Conservation (phyloP, 2,113 vertebrate genomes). For the Microcebus ravelobensis region DNA sequence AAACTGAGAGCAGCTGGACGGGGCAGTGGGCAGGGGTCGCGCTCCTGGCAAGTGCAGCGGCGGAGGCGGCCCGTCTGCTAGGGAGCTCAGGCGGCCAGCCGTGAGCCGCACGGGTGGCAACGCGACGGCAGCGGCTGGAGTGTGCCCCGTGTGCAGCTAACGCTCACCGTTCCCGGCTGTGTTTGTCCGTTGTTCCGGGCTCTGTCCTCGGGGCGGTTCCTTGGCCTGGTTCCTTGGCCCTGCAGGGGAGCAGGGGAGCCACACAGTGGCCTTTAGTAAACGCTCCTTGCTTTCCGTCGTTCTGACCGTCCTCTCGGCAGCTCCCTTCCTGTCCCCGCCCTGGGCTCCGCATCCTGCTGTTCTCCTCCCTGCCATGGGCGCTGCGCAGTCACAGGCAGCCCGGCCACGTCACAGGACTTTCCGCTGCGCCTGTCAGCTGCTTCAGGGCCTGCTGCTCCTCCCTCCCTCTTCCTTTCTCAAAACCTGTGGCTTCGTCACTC, state of each 20-base stretch:
- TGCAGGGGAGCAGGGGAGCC: background rate
- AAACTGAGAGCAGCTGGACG: background rate
- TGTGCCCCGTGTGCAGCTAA: background rate
- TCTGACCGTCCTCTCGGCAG: no score
- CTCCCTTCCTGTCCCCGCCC: background rate
- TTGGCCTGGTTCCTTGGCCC: no score
- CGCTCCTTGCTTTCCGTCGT: background rate
- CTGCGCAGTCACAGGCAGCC: background rate
- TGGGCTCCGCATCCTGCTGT: no score
- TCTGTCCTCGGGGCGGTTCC: background rate
- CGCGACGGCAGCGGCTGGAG: background rate
- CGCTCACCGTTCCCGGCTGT: background rate
- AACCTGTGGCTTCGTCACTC: background rate
- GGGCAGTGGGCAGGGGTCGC: background rate
- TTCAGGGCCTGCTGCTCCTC: background rate
- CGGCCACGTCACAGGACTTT: background rate
- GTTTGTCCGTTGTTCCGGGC: accelerated
- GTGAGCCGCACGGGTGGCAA: background rate
- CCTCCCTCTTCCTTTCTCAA: background rate
- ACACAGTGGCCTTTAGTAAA: background rate
- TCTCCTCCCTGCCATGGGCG: no score
- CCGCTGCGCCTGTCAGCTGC: background rate
- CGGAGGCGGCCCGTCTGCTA: background rate
- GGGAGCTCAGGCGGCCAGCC: background rate
- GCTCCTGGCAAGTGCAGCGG: background rate